Evolutionary conservation across 2,888 invertebrate genomes (phyloP), one percentile per base, ranked within the genome.

Genomic region (Aradus depressus): DNA sequence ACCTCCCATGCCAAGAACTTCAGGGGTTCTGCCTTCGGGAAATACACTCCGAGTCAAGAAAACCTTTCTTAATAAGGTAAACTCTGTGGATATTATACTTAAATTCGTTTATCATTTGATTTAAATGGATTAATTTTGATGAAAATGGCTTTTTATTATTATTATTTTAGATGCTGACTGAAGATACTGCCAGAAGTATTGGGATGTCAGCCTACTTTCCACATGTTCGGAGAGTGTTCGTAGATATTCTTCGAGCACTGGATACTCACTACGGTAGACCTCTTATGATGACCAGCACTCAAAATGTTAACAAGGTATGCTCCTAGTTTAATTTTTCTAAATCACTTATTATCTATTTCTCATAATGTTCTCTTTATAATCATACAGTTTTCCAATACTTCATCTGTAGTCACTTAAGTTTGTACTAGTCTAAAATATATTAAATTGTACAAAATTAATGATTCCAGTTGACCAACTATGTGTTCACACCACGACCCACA

Each of bases 181-280:
- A 96, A 62, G 93, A 96, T 64, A 90, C 93, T 0, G 97, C 98
- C 0, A 77, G 88, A 52, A 88, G 88, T 57, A 97, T 99, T 60
- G 98, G 98, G 41, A 91, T 98, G 80, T 89, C 90, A 35, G 83
- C 89, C 0, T 98, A 97, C 66, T 97, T 97, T 66, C 90, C 93
- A 0, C 90, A 92, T 64, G 95, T 98, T 1, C 73, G 96, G 25
- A 79, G 95, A 60, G 93, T 96, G 1, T 86, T 99, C 66, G 95
- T 93, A 23, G 93, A 93, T 63, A 98, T 99, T 50, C 68, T 98
- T 48, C 74, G 93, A 38, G 93, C 95, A 0, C 68, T 98, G 41
- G 98, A 98, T 66, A 80, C 87, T 0, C 96, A 97, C 65, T 95
- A 95, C 60, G 97, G 97, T 0, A 76, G 95, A n/a, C 93, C 96